Conservation (phyloP, 2,797 vertebrate genomes). For the Tympanoctomys barrerae region DNA sequence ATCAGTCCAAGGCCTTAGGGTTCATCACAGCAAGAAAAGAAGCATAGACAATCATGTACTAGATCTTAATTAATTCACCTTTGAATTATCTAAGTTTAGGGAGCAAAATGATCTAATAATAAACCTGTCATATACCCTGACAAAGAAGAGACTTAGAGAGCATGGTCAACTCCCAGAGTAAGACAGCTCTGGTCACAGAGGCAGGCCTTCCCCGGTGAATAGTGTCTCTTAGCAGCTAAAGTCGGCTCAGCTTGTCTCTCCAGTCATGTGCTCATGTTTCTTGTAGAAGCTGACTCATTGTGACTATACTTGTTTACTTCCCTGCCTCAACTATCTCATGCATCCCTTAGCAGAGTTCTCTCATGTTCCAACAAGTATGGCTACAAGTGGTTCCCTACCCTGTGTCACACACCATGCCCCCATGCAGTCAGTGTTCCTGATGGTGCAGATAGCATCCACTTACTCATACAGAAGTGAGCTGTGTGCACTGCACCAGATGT, state of each 20-base stretch:
- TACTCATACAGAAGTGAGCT: neutral
- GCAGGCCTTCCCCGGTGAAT: neutral
- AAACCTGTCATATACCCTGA: neutral
- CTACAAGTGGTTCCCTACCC: neutral
- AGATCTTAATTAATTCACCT: neutral
- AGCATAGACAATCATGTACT: neutral
- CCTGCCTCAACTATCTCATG: neutral
- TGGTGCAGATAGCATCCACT: neutral
- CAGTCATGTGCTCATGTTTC: neutral
- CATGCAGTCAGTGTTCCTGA: neutral
- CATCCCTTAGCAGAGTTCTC: neutral
- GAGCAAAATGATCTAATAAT: neutral
- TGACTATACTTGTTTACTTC: neutral
- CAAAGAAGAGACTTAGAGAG: conserved; percentile 6
- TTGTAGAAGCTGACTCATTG: neutral
- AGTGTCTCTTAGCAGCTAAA: neutral
- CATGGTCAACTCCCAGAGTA: neutral
- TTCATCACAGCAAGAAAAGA: neutral
- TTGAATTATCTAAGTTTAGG: neutral
- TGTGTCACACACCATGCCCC: neutral
- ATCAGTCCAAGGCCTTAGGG: neutral
- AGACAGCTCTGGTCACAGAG: neutral
- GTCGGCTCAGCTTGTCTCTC: neutral
- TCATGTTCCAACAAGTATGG: neutral
- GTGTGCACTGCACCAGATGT: fast-evolving